Conservation (phyloP, 2,888 invertebrate species). For the Trachelus tabidus region DNA sequence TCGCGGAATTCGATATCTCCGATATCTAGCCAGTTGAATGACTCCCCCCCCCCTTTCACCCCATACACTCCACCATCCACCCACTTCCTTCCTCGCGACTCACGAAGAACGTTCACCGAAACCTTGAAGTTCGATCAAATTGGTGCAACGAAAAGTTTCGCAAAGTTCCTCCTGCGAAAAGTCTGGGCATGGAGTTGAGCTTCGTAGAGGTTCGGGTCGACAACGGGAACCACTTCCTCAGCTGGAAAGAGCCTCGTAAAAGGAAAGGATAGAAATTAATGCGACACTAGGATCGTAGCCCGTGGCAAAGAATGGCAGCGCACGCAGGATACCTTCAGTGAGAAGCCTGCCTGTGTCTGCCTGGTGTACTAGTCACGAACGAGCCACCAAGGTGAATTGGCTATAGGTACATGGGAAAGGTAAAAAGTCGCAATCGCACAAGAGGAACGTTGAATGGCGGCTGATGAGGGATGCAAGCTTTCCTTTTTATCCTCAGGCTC, state of each 20-base stretch:
- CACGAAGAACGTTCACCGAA: constrained; percentile 27
- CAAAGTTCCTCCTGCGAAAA: neutral
- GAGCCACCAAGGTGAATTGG: neutral
- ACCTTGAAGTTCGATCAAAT: neutral
- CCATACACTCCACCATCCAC: neutral
- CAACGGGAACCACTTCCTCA: neutral
- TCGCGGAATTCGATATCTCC: constrained; percentile 49
- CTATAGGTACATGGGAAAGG: neutral
- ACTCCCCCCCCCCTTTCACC: neutral
- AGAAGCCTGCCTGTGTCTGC: too few relatives aligned
- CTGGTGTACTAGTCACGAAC: too few relatives aligned
- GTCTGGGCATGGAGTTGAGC: neutral
- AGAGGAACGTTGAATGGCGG: too few relatives aligned
- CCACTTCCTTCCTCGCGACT: constrained; percentile 13
- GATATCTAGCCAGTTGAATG: constrained; percentile 11
- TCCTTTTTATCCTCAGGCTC: too few relatives aligned
- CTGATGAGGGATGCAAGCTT: too few relatives aligned
- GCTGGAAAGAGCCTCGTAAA: too few relatives aligned
- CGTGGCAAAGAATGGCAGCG: too few relatives aligned
- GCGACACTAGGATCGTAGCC: too few relatives aligned
- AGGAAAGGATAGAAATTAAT: too few relatives aligned
- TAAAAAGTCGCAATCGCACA: neutral
- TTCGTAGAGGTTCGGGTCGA: neutral
- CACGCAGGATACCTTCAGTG: too few relatives aligned
- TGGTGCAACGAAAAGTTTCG: constrained; percentile 1